phyloP scores from a whole-genome alignment of 2,888 invertebrate species.

The Xestia xanthographa region DNA sequence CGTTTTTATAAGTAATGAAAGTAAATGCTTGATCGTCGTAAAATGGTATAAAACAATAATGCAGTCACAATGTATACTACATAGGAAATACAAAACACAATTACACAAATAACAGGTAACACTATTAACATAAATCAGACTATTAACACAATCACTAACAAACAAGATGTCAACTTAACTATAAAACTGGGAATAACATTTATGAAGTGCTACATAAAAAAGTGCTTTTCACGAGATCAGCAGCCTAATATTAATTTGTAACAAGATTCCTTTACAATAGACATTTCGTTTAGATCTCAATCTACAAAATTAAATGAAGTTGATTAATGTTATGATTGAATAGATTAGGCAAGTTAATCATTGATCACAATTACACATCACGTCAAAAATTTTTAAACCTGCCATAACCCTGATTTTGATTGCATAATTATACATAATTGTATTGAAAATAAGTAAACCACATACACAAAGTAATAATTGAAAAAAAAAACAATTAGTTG shows the following conservation, averaged over 20 bases:
- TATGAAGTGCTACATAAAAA: conserved; percentile 81
- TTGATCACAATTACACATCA: conserved; percentile 41
- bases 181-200: conserved; percentile 78
- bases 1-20: conserved; percentile 61
- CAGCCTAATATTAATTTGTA: conserved; percentile 56
- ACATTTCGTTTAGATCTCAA: conserved; percentile 22
- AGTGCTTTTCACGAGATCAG: conserved; percentile 74
- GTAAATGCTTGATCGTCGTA: conserved; percentile 71
- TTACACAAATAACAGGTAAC: conserved; percentile 83
- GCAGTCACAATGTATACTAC: conserved; percentile 45
- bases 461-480: conserved; percentile 63
- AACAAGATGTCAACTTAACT: conserved; percentile 82
- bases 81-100: conserved; percentile 72
- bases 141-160: conserved; percentile 84
- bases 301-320: not conserved
- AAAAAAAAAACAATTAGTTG: conserved; percentile 64
- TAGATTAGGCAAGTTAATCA: conserved; percentile 59
- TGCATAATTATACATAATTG: conserved; percentile 68
- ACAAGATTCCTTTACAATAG: conserved; percentile 24
- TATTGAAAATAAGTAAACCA: conserved; percentile 61
- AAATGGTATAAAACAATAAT: conserved; percentile 60
- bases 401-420: conserved; percentile 73
- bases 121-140: conserved; percentile 84
- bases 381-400: conserved; percentile 62
- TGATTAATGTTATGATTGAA: conserved; percentile 14